Percentiles rank a stretch among this genome's conserved stretches.
Evolutionary conservation across 2,888 invertebrate genomes (phyloP).

Genomic region (Anthophora plumipes): DNA sequence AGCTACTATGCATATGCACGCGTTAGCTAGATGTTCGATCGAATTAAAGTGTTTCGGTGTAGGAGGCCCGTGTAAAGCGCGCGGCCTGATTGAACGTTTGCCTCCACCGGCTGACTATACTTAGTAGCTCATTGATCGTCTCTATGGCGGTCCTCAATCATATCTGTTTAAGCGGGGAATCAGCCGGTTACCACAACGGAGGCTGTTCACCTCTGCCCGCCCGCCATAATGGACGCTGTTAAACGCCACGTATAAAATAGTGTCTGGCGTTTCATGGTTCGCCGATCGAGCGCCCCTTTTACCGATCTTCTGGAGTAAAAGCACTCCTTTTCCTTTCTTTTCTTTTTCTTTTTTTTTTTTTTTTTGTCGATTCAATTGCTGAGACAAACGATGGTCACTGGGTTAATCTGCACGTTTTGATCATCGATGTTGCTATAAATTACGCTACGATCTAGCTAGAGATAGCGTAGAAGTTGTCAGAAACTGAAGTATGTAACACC

Average conservation of each 20-base stretch:
- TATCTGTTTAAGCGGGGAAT: slow-evolving; percentile 74
- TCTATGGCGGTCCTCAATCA: slow-evolving; percentile 76
- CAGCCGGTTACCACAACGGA: slow-evolving; percentile 72
- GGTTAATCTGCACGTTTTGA: too few relatives aligned
- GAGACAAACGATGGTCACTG: too few relatives aligned
- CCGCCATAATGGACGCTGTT: slow-evolving; percentile 59
- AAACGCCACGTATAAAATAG: slow-evolving; percentile 60
- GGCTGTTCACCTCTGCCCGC: slow-evolving; percentile 73
- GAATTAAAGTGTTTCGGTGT: slow-evolving; percentile 74
- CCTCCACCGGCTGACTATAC: slow-evolving; percentile 63
- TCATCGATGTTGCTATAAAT: too few relatives aligned
- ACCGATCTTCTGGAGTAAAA: background rate
- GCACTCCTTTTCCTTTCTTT: background rate
- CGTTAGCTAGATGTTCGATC: slow-evolving; percentile 61
- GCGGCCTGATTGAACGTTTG: slow-evolving; percentile 71
- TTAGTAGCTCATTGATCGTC: slow-evolving; percentile 76
- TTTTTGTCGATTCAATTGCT: background rate
- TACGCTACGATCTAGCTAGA: too few relatives aligned
- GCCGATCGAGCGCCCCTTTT: slow-evolving; percentile 38
- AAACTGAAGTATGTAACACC: too few relatives aligned
- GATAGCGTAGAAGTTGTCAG: too few relatives aligned
- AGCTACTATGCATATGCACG: slow-evolving; percentile 12
- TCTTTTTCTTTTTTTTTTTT: background rate
- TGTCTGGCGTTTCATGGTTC: slow-evolving; percentile 47
- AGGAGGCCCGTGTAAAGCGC: slow-evolving; percentile 59